A percentile compares a stretch with the other conserved stretches of the same genome.
Evolutionary conservation across 1,140 invertebrate genomes (phyloP).

Genomic region (Ctenoplectra terminalis): DNA sequence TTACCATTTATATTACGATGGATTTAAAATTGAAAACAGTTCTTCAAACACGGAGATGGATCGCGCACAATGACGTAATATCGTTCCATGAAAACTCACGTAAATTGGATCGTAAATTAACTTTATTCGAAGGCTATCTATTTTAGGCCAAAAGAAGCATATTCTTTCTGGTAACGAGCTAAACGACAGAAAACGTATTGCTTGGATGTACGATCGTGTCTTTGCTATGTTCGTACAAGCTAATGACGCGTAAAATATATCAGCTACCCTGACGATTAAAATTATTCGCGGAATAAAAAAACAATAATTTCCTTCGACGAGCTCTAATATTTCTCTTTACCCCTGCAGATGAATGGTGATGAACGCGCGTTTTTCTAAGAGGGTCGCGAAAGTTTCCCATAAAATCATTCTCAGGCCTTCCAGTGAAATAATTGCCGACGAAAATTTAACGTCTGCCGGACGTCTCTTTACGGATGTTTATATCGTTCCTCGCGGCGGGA

Average conservation of each 20-base stretch:
- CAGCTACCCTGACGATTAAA: not conserved
- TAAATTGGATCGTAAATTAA: not conserved
- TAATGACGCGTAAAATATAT: not conserved
- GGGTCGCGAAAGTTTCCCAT: not conserved
- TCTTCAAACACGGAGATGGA: not conserved
- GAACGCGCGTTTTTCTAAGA: not conserved
- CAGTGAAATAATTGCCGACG: not conserved
- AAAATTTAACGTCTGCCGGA: conserved; percentile 17
- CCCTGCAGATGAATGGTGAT: not conserved
- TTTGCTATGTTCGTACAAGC: not conserved
- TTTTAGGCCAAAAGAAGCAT: not conserved
- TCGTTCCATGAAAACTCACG: not conserved
- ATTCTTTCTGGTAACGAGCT: not conserved
- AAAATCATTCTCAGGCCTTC: not conserved
- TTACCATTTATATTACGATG: conserved; percentile 5
- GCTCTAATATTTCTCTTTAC: not conserved
- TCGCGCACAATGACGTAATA: not conserved
- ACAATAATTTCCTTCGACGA: not conserved
- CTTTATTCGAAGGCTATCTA: not conserved
- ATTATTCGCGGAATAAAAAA: not conserved
- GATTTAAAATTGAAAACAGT: conserved; percentile 25
- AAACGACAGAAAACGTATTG: not conserved
- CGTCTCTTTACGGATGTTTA: conserved; percentile 42
- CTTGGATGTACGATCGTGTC: not conserved
- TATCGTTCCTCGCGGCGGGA: conserved; percentile 19